Evolutionary conservation across 2,888 invertebrate species (phyloP).

Genomic region (Dichetophora obliterata): DNA sequence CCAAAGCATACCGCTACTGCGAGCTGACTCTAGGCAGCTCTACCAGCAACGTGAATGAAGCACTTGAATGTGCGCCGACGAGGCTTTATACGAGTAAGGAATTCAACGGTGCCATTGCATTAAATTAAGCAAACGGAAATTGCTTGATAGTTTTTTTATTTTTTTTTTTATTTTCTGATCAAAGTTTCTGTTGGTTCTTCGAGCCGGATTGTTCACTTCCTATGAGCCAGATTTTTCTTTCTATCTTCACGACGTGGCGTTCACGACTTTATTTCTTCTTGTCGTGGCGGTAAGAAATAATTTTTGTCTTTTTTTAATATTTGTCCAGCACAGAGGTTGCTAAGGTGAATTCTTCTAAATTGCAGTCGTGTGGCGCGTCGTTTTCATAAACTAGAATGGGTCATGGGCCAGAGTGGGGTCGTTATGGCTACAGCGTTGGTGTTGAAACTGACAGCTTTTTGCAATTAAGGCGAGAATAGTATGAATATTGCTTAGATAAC

Average conservation of each 20-base stretch:
- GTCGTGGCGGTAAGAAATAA: constrained; percentile 14
- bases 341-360: constrained; percentile 11
- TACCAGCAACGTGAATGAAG: background rate
- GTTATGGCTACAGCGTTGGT: background rate
- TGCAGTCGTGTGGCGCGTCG: background rate
- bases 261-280: background rate
- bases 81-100: constrained; percentile 23
- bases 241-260: too few relatives aligned
- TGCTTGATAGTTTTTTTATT: constrained; percentile 41
- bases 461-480: constrained; percentile 47
- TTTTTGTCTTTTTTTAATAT: constrained; percentile 23
- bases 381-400: background rate
- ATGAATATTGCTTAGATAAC: constrained; percentile 41
- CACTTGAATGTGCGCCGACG: constrained; percentile 1
- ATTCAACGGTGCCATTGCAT: constrained; percentile 41
- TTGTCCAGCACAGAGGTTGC: background rate
- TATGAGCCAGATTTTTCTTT: constrained; percentile 13
- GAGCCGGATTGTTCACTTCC: background rate
- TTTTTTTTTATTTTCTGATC: background rate
- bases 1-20: background rate
- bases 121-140: constrained; percentile 46
- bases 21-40: too few relatives aligned
- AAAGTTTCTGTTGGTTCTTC: background rate
- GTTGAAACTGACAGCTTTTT: constrained; percentile 28
- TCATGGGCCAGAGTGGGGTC: background rate